These are phyloP conservation scores for Gymnobelideus leadbeateri DNA, from an alignment of 2,113 vertebrate species.

Conservation along the genomic window DNA sequence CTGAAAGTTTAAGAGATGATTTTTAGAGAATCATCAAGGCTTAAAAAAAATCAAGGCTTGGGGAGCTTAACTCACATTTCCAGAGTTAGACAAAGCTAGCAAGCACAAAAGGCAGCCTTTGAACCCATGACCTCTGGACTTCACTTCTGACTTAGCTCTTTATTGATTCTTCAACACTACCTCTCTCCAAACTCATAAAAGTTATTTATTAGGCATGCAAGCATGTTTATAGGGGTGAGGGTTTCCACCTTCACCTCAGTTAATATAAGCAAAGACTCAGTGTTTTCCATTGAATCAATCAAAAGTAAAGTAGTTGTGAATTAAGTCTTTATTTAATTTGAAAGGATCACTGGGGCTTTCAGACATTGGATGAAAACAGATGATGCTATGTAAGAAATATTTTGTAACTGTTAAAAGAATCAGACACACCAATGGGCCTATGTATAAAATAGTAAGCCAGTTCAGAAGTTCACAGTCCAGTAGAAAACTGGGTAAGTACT, in stretches of 20 bases:
- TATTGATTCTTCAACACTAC: background rate
- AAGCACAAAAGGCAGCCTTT: background rate
- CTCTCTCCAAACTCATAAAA: background rate
- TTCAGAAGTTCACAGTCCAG: background rate
- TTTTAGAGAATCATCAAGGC: background rate
- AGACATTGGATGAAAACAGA: background rate
- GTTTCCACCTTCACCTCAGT: background rate
- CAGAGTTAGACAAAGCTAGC: background rate
- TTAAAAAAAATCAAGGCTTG: background rate
- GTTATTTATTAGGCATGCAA: background rate
- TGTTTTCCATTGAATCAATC: background rate
- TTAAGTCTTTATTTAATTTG: background rate
- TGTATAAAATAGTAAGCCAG: background rate
- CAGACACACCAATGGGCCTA: background rate
- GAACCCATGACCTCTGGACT: background rate
- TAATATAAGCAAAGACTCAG: background rate
- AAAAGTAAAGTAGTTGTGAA: background rate
- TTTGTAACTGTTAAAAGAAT: background rate
- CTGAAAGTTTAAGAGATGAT: background rate
- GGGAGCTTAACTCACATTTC: background rate
- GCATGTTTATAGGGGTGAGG: background rate
- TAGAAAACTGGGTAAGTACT: background rate
- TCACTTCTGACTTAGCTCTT: background rate
- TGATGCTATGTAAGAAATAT: background rate
- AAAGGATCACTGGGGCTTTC: background rate